Evolutionary conservation across 2,888 invertebrate genomes (phyloP), one percentile per base, ranked within the genome.

Genomic region (Rotaria macrura): DNA sequence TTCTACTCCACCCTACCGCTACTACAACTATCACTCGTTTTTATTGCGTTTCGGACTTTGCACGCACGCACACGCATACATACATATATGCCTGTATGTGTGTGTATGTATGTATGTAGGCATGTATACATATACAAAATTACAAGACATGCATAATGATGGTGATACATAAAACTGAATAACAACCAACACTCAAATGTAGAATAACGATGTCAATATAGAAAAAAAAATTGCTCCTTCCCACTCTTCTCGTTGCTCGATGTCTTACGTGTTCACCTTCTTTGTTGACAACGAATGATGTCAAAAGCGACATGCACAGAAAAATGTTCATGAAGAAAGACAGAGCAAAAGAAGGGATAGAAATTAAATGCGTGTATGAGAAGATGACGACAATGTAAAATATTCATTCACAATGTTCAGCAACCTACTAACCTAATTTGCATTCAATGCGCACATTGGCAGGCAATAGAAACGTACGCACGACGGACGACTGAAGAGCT

Each of bases 341-440:
- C 34, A 29, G 10, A 38, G 65, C 34, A 65, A 17, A 20, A 65
- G 65, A 34, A 65, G 38, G 34, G 17, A 65, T 65, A 65, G 34
- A 65, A 65, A 65, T 38, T 34, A 29, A 65, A 65, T 65, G 34
- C 34, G 17, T 65, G 34, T 34, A 34, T 65, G 65, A 65, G 20
- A 65, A 34, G 65, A 65, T 65, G 17, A 14, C 34, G 14, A 65
- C 34, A 34, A 65, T 20, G 65, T 65, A 34, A 65, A 65, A 65
- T 65, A 65, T 20, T 65, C 20, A 65, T 29, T 65, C 65, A 65
- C 65, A 34, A 65, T 65, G 34, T 65, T 65, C 65, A 65, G 34
- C 34, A 65, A 65, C 65, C 65, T 65, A 65, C 65, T 65, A 65
- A 65, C 34, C 65, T 65, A 65, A 65, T 65, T 65, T 65, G 65